These are phyloP conservation scores for Dendrolimus punctatus DNA, from an alignment of 1,140 invertebrate species.

Conservation along the genomic window DNA sequence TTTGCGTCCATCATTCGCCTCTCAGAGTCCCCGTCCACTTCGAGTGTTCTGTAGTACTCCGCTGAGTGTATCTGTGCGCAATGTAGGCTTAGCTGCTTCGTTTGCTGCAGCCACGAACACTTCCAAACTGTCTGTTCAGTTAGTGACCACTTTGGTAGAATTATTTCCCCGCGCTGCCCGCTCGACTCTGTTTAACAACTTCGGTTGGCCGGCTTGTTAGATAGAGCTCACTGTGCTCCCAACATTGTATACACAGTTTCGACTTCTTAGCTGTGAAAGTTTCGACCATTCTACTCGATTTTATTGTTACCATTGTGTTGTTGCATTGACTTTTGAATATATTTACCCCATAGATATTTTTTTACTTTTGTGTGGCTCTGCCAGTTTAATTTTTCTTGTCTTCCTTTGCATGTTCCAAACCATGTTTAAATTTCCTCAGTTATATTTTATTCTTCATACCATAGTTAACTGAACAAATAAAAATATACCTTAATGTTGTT, in stretches of 20 bases:
- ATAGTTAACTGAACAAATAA: no score
- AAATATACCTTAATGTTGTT: no score
- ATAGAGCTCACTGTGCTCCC: slow-evolving; percentile 33
- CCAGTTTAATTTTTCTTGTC: no score
- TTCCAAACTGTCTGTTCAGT: slow-evolving; percentile 35
- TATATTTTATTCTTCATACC: no score
- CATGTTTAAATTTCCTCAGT: no score
- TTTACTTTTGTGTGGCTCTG: not conserved
- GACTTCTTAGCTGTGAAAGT: slow-evolving; percentile 55
- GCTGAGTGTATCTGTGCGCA: not conserved
- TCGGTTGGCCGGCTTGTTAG: slow-evolving; percentile 57
- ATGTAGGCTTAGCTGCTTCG: slow-evolving; percentile 1
- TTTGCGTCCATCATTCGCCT: slow-evolving; percentile 42
- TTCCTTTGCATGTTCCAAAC: no score
- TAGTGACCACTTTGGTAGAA: slow-evolving; percentile 37
- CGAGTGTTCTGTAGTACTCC: not conserved
- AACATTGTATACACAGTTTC: slow-evolving; percentile 52
- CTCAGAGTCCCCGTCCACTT: slow-evolving; percentile 1
- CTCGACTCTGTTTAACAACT: slow-evolving; percentile 48
- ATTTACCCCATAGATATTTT: slow-evolving; percentile 1
- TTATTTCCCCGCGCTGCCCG: slow-evolving; percentile 31
- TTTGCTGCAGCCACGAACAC: slow-evolving; percentile 22
- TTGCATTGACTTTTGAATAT: slow-evolving; percentile 19
- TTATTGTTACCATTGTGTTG: slow-evolving; percentile 43
- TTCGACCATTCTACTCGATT: slow-evolving; percentile 47